A percentile compares a stretch with the other conserved stretches of the same genome.
Evolutionary conservation across 2,113 vertebrate genomes (phyloP).

Genomic region (Spheniscus mendiculus): DNA sequence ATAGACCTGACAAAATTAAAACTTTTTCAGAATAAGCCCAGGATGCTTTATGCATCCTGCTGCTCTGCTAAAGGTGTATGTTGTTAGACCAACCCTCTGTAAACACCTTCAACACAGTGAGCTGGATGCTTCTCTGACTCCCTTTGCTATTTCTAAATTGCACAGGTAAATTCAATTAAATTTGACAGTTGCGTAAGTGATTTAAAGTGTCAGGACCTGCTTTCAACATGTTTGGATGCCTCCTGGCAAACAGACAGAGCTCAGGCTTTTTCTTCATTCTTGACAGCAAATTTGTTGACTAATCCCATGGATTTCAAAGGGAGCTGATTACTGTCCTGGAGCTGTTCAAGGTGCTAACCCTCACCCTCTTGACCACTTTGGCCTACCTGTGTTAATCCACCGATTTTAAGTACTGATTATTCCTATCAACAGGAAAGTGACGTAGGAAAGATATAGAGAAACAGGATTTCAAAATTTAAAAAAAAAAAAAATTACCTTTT

Average conservation of each 20-base stretch:
- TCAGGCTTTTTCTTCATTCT: neutral
- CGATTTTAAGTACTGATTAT: neutral
- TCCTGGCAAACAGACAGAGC: neutral
- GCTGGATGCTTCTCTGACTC: neutral
- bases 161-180: neutral
- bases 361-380: neutral
- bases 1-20: neutral
- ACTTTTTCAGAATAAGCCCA: neutral
- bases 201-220: neutral
- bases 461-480: neutral
- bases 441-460: neutral
- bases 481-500: neutral
- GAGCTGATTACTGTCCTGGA: fast-evolving
- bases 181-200: neutral
- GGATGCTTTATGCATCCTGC: neutral
- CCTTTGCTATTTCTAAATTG: neutral
- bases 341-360: conserved; percentile 21
- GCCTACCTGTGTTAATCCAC: neutral
- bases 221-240: neutral
- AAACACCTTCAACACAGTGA: neutral
- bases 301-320: neutral
- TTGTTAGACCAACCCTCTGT: neutral
- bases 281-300: neutral
- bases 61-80: neutral
- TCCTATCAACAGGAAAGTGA: neutral